Conservation (phyloP, 2,113 vertebrate species). For the Numenius arquata region DNA sequence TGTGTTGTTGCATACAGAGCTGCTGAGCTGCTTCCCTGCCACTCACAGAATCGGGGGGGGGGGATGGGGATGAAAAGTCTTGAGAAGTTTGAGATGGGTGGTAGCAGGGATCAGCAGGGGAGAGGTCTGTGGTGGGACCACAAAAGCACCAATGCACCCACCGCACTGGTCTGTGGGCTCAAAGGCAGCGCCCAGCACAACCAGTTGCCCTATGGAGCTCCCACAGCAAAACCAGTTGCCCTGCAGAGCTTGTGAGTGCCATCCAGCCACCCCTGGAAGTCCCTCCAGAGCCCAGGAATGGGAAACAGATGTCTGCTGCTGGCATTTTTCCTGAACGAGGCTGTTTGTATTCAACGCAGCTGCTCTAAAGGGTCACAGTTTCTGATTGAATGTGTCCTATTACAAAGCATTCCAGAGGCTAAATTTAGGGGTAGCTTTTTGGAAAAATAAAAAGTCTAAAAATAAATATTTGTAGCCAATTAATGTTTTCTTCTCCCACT, state of each 20-base stretch:
- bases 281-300: neutral
- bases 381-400: neutral
- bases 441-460: neutral
- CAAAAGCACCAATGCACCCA: accelerated
- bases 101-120: neutral
- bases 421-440: neutral
- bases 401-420: neutral
- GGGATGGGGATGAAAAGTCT: neutral
- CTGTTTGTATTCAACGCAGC: neutral
- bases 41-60: neutral
- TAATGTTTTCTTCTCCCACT: neutral
- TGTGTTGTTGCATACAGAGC: neutral
- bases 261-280: neutral
- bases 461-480: neutral
- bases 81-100: neutral
- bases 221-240: neutral
- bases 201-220: neutral
- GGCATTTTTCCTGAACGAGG: slow-evolving; percentile 6
- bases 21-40: neutral
- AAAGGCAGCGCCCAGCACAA: neutral
- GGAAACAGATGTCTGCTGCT: neutral
- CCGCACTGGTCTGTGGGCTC: accelerated
- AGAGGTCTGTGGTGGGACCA: neutral
- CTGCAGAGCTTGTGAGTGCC: neutral
- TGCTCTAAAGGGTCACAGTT: neutral